Conservation (phyloP, 1,140 invertebrate species). For the Galendromus occidentalis region DNA sequence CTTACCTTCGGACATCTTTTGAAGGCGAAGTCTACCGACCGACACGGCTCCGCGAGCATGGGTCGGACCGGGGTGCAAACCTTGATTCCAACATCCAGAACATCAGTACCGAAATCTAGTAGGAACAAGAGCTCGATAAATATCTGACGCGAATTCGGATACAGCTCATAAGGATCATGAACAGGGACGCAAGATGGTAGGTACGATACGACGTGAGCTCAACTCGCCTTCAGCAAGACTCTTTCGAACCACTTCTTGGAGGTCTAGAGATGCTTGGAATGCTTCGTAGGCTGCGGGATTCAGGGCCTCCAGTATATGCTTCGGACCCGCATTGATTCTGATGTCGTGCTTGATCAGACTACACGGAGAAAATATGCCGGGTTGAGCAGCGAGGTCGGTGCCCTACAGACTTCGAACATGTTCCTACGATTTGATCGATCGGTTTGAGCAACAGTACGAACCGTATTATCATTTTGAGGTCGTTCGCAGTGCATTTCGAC, state of each 20-base stretch:
- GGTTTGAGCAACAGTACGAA: too few relatives aligned
- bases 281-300: slow-evolving; percentile 64
- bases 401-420: too few relatives aligned
- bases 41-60: not conserved
- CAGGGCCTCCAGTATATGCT: slow-evolving; percentile 63
- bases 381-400: too few relatives aligned
- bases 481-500: slow-evolving; percentile 53
- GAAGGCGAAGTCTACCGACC: not conserved
- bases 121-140: not conserved
- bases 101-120: not conserved
- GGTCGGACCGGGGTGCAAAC: not conserved
- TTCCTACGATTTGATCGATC: too few relatives aligned
- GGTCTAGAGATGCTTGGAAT: slow-evolving; percentile 61
- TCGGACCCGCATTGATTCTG: slow-evolving; percentile 70
- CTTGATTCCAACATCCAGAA: not conserved
- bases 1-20: not conserved
- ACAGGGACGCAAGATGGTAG: too few relatives aligned
- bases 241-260: slow-evolving; percentile 46
- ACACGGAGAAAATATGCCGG: not conserved
- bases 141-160: not conserved
- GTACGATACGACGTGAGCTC: not conserved
- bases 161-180: not conserved
- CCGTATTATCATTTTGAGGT: slow-evolving; percentile 64
- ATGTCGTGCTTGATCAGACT: slow-evolving; percentile 66
- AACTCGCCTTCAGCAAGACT: slow-evolving; percentile 24